Evolutionary conservation across 2,797 vertebrate species (phyloP).

Genomic region (Choloepus didactylus): DNA sequence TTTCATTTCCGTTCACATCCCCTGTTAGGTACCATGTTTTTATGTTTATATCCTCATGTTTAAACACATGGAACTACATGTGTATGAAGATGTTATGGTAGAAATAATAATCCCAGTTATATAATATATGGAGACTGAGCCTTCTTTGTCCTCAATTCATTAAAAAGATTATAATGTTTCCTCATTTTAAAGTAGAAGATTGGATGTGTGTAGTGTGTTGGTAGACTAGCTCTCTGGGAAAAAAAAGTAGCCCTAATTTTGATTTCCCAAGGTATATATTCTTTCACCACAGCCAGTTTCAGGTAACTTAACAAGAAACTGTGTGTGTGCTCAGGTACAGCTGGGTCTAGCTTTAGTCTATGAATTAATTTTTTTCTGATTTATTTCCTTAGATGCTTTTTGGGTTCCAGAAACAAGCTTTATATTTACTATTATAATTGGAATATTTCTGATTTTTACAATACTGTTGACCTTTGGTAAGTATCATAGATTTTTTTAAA

Average conservation of each 20-base stretch:
- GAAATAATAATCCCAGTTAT: not conserved
- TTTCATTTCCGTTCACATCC: too few relatives aligned
- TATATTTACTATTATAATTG: slow-evolving; percentile 66
- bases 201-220: not conserved
- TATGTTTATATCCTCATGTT: not conserved
- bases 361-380: slow-evolving; percentile 59
- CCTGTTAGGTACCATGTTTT: not conserved
- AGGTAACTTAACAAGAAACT: not conserved
- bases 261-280: not conserved
- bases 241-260: not conserved
- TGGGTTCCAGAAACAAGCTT: slow-evolving; percentile 56
- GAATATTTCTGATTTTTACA: slow-evolving; percentile 74
- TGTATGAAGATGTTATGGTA: not conserved
- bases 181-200: not conserved
- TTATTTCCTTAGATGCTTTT: slow-evolving; percentile 79
- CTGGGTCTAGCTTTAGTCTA: not conserved
- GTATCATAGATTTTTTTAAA: slow-evolving; percentile 61
- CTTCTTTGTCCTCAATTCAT: slow-evolving; percentile 38
- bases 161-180: not conserved
- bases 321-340: not conserved
- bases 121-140: not conserved
- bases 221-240: not conserved
- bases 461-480: slow-evolving; percentile 81
- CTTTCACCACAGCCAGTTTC: not conserved
- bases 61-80: not conserved